These are phyloP conservation scores for Muscina levida DNA, from an alignment of 2,888 invertebrate species.

Conservation along the genomic window DNA sequence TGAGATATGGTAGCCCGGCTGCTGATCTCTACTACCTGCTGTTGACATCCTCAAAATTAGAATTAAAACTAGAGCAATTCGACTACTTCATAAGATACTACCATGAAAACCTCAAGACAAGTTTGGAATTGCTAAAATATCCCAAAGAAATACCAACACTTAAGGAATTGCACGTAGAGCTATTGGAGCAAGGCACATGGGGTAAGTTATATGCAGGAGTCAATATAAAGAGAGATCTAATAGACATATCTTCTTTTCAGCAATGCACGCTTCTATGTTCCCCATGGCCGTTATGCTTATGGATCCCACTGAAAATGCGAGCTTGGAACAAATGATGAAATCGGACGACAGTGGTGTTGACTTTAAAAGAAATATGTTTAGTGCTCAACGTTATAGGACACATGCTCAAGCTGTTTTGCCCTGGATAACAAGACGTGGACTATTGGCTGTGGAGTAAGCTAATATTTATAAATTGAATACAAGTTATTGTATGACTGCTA, in stretches of 20 bases:
- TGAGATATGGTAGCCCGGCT: slow-evolving; percentile 72
- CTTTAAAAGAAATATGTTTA: slow-evolving; percentile 72
- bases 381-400: slow-evolving; percentile 72
- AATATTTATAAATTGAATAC: no score
- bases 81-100: slow-evolving; percentile 75
- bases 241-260: slow-evolving; percentile 29
- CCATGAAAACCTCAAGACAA: slow-evolving; percentile 72
- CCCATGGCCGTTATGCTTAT: slow-evolving; percentile 71
- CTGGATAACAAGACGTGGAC: slow-evolving; percentile 74
- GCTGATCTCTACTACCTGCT: slow-evolving; percentile 75
- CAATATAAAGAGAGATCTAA: no score
- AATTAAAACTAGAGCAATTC: slow-evolving; percentile 74
- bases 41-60: slow-evolving; percentile 73
- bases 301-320: slow-evolving; percentile 72
- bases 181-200: slow-evolving; percentile 71
- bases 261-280: slow-evolving; percentile 62
- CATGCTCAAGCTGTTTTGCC: slow-evolving; percentile 73
- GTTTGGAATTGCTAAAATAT: slow-evolving; percentile 72
- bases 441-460: slow-evolving; percentile 66
- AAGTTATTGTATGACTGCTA: not conserved
- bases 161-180: slow-evolving; percentile 70
- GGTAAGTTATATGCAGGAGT: no score
- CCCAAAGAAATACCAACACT: slow-evolving; percentile 72
- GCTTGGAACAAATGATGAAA: slow-evolving; percentile 71
- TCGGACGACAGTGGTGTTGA: slow-evolving; percentile 67